Conservation (phyloP, 2,797 vertebrate species). For the Hemitrygon akajei region DNA sequence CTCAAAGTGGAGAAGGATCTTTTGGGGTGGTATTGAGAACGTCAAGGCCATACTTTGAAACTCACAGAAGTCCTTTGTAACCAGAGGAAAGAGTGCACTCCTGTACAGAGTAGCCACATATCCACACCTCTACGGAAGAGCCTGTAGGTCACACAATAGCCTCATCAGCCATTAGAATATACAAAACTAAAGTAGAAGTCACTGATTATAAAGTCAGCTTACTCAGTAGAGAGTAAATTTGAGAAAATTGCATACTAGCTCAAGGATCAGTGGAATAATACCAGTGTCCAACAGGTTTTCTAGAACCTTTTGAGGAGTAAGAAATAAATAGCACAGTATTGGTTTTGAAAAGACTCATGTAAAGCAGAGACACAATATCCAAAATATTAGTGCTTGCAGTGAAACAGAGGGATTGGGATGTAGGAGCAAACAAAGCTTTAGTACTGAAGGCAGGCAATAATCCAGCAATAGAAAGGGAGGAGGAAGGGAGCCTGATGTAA, state of each 20-base stretch:
- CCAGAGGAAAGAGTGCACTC: too few species aligned
- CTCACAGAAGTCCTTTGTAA: too few species aligned
- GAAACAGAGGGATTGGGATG: background rate
- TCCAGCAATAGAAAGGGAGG: background rate
- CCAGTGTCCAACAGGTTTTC: background rate
- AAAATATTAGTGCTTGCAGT: background rate
- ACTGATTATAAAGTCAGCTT: background rate
- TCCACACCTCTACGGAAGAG: too few species aligned
- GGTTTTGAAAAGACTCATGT: background rate
- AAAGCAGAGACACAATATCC: background rate
- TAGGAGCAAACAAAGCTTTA: too few species aligned
- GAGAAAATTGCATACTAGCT: background rate
- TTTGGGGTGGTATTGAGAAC: too few species aligned
- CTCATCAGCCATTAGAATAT: too few species aligned
- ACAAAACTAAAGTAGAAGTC: too few species aligned
- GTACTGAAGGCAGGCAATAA: background rate
- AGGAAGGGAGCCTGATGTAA: too few species aligned
- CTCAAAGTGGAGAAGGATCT: too few species aligned
- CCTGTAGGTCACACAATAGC: too few species aligned
- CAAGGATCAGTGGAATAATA: background rate
- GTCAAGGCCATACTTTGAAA: too few species aligned
- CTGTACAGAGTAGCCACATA: too few species aligned
- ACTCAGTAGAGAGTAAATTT: background rate
- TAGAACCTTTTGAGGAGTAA: background rate
- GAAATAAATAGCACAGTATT: background rate